Evolutionary conservation across 2,797 vertebrate genomes (phyloP).

Genomic region (Huso huso): DNA sequence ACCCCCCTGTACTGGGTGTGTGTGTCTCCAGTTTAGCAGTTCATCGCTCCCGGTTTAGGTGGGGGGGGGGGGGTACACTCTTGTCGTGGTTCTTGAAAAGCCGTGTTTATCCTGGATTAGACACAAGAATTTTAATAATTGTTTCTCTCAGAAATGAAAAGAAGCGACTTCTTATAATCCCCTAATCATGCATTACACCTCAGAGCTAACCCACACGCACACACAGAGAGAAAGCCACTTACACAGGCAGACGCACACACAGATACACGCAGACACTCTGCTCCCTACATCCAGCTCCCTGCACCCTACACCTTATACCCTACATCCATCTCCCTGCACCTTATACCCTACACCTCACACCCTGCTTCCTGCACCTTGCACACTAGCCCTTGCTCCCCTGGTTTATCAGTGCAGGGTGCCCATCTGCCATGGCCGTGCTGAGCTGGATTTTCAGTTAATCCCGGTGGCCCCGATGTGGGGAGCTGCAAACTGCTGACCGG

Average conservation of each 20-base stretch:
- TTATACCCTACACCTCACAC: too few species aligned
- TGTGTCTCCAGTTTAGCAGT: conserved; percentile 65
- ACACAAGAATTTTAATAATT: conserved; percentile 83
- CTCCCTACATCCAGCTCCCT: too few species aligned
- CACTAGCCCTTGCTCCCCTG: too few species aligned
- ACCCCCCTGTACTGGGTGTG: conserved; percentile 37
- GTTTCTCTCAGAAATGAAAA: conserved; percentile 79
- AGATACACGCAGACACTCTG: not conserved
- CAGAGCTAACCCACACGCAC: conserved; percentile 57
- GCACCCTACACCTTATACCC: too few species aligned
- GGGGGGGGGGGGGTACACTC: conserved; percentile 33
- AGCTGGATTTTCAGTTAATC: conserved; percentile 90
- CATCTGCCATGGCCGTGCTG: conserved; percentile 83
- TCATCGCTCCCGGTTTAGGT: conserved; percentile 63
- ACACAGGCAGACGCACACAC: not conserved
- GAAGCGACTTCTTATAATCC: conserved; percentile 75
- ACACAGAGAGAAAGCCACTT: not conserved
- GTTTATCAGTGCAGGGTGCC: conserved; percentile 74
- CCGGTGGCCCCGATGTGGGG: conserved; percentile 83
- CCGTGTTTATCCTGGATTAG: conserved; percentile 82
- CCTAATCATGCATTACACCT: conserved; percentile 83
- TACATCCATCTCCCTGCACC: too few species aligned
- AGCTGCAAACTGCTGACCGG: conserved; percentile 86
- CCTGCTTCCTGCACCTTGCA: too few species aligned
- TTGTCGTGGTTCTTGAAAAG: conserved; percentile 75